Conservation (phyloP, 2,797 vertebrate genomes). For the Avahi laniger region DNA sequence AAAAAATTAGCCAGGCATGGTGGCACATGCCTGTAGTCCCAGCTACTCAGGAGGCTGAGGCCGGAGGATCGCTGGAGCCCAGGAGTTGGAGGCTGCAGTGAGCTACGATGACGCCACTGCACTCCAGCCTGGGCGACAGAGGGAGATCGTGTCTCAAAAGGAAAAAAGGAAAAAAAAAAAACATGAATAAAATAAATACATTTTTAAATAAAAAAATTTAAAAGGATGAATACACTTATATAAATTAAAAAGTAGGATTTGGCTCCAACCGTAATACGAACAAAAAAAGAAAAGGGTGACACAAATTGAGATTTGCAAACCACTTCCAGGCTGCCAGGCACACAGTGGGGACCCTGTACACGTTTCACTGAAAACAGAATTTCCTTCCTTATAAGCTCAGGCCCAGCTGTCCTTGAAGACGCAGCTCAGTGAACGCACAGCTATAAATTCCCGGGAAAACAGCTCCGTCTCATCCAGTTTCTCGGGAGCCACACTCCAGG, state of each 20-base stretch:
- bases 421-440: rapidly evolving
- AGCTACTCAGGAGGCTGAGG: background rate
- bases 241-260: background rate
- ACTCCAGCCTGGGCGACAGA: background rate
- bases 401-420: background rate
- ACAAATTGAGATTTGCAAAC: background rate
- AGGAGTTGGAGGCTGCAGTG: background rate
- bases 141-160: background rate
- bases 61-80: background rate
- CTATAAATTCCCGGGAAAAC: background rate
- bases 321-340: background rate
- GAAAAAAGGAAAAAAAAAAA: no score
- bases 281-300: background rate
- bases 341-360: background rate
- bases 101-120: background rate
- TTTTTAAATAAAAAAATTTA: background rate
- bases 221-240: background rate
- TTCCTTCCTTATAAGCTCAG: background rate
- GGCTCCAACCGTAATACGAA: background rate
- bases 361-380: background rate
- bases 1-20: background rate
- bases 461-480: background rate
- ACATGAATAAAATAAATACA: background rate
- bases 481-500: background rate
- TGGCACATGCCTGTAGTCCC: background rate